Conservation (phyloP, 2,113 vertebrate genomes). For the Aleadryas rufinucha region DNA sequence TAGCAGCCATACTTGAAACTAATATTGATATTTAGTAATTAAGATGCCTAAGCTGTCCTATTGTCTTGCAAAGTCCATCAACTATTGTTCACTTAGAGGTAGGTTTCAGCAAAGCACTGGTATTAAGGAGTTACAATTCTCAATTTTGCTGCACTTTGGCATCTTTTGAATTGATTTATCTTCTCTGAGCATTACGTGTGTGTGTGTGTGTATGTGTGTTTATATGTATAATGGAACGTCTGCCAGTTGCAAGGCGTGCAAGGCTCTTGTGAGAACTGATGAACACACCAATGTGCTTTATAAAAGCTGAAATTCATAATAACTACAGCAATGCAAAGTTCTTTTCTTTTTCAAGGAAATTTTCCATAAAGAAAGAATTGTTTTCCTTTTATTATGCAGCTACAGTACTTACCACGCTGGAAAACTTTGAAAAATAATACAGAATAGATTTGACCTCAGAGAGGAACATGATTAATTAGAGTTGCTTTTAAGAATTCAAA, state of each 20-base stretch:
- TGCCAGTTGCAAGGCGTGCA: not conserved
- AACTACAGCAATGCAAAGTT: not conserved
- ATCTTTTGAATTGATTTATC: not conserved
- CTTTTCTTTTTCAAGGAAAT: not conserved
- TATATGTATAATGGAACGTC: not conserved
- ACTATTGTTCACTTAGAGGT: not conserved
- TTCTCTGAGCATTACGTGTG: not conserved
- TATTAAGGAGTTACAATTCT: not conserved
- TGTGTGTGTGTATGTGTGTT: not conserved
- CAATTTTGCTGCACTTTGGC: not conserved
- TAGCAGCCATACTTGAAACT: not conserved
- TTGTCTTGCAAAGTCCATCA: not conserved
- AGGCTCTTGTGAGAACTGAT: not conserved
- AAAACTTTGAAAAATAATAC: slow-evolving; percentile 12
- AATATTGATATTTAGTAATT: not conserved
- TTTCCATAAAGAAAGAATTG: not conserved
- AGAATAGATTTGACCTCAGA: slow-evolving; percentile 35
- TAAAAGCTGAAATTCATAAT: slow-evolving; percentile 11
- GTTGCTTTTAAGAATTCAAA: slow-evolving; percentile 45
- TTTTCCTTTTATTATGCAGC: slow-evolving; percentile 40
- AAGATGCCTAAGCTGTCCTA: not conserved
- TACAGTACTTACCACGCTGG: not conserved
- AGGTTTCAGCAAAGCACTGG: not conserved
- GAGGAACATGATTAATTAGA: not conserved
- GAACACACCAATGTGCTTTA: not conserved